Evolutionary conservation across 2,888 invertebrate genomes (phyloP).

Genomic region (Margaritifera margaritifera): DNA sequence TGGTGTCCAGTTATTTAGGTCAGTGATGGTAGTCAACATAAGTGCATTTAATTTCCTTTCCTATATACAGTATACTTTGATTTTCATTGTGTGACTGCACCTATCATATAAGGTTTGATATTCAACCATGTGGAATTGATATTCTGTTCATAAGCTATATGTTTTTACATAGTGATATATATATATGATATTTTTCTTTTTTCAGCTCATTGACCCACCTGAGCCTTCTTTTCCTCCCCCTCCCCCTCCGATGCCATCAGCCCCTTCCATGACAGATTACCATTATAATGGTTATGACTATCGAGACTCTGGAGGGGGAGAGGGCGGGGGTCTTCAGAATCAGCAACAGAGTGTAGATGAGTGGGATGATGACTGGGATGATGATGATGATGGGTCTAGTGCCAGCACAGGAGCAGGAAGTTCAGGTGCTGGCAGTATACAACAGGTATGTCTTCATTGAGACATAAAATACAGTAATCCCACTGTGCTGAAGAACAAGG

Average conservation of each 20-base stretch:
- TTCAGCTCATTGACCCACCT: constrained; percentile 62
- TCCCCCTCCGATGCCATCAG: constrained; percentile 57
- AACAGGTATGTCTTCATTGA: no score
- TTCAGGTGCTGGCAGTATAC: constrained; percentile 12
- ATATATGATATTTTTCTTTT: constrained; percentile 12
- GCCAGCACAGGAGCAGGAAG: constrained; percentile 53
- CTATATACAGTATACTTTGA: no score
- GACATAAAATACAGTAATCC: no score
- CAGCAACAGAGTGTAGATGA: constrained; percentile 80
- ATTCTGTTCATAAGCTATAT: no score
- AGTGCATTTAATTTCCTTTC: no score
- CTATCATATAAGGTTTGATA: no score
- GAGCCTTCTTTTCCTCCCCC: constrained; percentile 70
- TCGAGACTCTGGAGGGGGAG: constrained; percentile 21
- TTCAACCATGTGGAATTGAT: no score
- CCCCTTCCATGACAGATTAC: constrained; percentile 17
- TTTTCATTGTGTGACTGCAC: no score
- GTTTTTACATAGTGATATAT: neutral
- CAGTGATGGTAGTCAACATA: no score
- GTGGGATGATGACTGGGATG: constrained; percentile 84
- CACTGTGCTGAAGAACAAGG: no score
- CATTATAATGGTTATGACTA: constrained; percentile 15
- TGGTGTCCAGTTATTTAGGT: no score
- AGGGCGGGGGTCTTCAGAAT: constrained; percentile 8
- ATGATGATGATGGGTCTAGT: constrained; percentile 76